Evolutionary conservation across 2,888 invertebrate genomes (phyloP).

Genomic region (Molorchus minor): DNA sequence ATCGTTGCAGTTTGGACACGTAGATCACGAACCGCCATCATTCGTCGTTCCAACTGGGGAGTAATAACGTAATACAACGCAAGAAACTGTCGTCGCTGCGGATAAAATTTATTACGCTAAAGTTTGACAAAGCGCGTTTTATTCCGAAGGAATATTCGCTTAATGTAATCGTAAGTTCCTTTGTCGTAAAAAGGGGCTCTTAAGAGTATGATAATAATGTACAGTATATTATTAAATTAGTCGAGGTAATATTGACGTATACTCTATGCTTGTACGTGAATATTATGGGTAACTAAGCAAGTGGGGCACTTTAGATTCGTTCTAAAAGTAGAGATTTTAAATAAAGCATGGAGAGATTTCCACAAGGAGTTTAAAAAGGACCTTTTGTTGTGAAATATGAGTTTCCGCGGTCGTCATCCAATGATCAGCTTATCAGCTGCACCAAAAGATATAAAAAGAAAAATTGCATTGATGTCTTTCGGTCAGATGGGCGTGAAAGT

Average conservation of each 20-base stretch:
- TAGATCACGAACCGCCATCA: neutral
- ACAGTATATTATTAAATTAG: constrained; percentile 14
- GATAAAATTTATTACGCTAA: constrained; percentile 8
- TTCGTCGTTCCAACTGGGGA: neutral
- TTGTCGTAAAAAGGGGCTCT: constrained; percentile 12
- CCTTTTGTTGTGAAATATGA: too few species aligned
- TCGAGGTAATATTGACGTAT: neutral
- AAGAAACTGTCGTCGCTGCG: constrained; percentile 3
- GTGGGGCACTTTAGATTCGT: too few species aligned
- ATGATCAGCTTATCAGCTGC: too few species aligned
- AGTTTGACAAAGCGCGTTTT: constrained; percentile 4
- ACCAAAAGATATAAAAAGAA: too few species aligned
- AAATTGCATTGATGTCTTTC: too few species aligned
- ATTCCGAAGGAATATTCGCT: constrained; percentile 7
- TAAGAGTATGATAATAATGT: constrained; percentile 10
- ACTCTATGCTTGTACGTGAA: too few species aligned
- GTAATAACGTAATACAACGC: constrained; percentile 2
- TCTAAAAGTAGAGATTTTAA: too few species aligned
- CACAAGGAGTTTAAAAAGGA: too few species aligned
- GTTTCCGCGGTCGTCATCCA: too few species aligned
- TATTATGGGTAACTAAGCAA: too few species aligned
- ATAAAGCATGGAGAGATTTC: too few species aligned
- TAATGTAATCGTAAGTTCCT: constrained; percentile 19
- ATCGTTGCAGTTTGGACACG: neutral
- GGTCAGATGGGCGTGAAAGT: too few species aligned